phyloP scores from a whole-genome alignment of 2,888 invertebrate species.

The Drosophila buzzatii region DNA sequence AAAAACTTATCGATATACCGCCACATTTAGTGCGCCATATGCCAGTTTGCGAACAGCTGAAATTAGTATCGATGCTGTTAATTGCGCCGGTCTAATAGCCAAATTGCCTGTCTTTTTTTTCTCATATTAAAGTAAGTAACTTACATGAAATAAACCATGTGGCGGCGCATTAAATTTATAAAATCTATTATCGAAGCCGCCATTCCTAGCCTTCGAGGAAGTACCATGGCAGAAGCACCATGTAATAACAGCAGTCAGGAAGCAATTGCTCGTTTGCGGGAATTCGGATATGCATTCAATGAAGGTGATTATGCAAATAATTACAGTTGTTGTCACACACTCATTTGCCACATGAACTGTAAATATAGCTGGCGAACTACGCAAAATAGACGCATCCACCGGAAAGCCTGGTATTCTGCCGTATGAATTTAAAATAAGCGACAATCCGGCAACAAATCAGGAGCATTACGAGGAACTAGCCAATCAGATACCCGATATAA shows the following conservation, averaged over 20 bases:
- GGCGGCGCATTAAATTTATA: constrained; percentile 13
- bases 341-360: constrained; percentile 1
- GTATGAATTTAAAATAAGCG: constrained; percentile 89
- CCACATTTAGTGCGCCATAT: constrained; percentile 9
- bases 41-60: neutral
- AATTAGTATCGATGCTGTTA: constrained; percentile 10
- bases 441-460: constrained; percentile 89
- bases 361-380: constrained; percentile 88
- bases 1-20: constrained; percentile 12
- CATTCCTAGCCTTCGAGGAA: neutral
- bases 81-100: constrained; percentile 19
- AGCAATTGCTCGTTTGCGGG: constrained; percentile 34
- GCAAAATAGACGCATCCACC: constrained; percentile 87
- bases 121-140: constrained; percentile 29
- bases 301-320: constrained; percentile 37
- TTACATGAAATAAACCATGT: constrained; percentile 16
- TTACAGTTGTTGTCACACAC: neutral
- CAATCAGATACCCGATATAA: constrained; percentile 88
- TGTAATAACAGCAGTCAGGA: constrained; percentile 18
- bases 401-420: constrained; percentile 86
- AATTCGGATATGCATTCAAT: constrained; percentile 79
- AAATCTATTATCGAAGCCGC: neutral
- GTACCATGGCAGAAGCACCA: constrained; percentile 21
- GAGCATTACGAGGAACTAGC: constrained; percentile 90
- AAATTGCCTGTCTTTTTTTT: neutral